These are phyloP conservation scores for Glareola pratincola DNA, from an alignment of 2,113 vertebrate genomes.

Conservation along the genomic window DNA sequence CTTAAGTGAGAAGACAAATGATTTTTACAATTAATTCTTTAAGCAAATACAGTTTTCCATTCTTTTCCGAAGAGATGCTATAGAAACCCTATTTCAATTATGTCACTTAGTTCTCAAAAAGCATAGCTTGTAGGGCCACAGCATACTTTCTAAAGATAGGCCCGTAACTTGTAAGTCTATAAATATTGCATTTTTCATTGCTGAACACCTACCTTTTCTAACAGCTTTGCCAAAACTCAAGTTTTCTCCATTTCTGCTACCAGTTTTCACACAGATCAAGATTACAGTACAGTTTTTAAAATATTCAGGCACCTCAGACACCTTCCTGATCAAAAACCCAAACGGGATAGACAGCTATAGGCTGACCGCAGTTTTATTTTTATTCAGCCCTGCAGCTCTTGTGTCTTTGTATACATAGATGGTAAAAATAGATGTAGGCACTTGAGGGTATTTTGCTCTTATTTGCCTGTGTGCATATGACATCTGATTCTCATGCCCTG, in stretches of 20 bases:
- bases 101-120: neutral
- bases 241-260: neutral
- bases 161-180: neutral
- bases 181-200: neutral
- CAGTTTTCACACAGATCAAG: neutral
- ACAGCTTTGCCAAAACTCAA: neutral
- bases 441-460: neutral
- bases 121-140: neutral
- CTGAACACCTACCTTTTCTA: neutral
- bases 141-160: neutral
- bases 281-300: neutral
- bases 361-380: neutral
- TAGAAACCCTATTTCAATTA: neutral
- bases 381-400: neutral
- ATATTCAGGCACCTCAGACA: neutral
- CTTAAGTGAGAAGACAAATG: neutral
- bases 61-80: neutral
- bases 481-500: neutral
- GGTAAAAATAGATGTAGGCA: neutral
- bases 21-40: neutral
- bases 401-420: neutral
- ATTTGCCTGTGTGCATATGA: neutral
- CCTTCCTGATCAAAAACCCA: neutral
- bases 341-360: neutral
- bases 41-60: neutral